These are phyloP conservation scores for Aldrovandia affinis DNA, from an alignment of 2,797 vertebrate genomes.

Conservation along the genomic window DNA sequence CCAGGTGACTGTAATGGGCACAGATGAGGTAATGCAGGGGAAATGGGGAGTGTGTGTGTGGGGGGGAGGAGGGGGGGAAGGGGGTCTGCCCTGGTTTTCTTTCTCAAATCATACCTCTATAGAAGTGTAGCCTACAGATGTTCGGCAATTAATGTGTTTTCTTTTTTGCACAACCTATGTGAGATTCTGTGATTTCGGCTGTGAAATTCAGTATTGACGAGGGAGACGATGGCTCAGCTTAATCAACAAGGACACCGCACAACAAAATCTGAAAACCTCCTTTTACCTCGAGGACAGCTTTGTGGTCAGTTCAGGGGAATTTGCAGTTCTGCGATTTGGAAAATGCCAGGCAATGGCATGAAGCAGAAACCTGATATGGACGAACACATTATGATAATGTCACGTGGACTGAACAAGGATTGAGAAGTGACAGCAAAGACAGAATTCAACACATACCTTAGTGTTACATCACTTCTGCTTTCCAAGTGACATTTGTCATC, in stretches of 20 bases:
- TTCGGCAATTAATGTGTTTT: slow-evolving; percentile 30
- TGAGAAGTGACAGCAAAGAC: slow-evolving; percentile 57
- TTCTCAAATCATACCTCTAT: slow-evolving; percentile 46
- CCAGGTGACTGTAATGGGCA: slow-evolving; percentile 67
- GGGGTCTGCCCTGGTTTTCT: slow-evolving; percentile 56
- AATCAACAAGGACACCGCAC: background rate
- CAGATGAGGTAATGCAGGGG: slow-evolving; percentile 71
- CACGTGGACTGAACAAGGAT: slow-evolving; percentile 54
- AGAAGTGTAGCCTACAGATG: slow-evolving; percentile 46
- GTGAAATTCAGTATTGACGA: background rate
- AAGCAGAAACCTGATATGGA: slow-evolving; percentile 52
- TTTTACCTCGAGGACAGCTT: background rate
- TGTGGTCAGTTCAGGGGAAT: background rate
- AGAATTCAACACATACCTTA: slow-evolving; percentile 47
- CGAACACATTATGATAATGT: slow-evolving; percentile 53
- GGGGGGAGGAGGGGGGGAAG: slow-evolving; percentile 39
- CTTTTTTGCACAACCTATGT: slow-evolving; percentile 21
- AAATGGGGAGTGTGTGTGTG: background rate
- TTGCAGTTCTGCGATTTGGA: background rate
- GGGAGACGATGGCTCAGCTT: background rate
- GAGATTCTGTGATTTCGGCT: background rate
- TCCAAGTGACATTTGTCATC: slow-evolving; percentile 41
- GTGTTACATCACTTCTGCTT: slow-evolving; percentile 28
- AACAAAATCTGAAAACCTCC: slow-evolving; percentile 17
- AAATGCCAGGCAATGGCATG: slow-evolving; percentile 42